These are phyloP conservation scores for Tragopan temminckii DNA, from an alignment of 2,797 vertebrate species.

Conservation along the genomic window DNA sequence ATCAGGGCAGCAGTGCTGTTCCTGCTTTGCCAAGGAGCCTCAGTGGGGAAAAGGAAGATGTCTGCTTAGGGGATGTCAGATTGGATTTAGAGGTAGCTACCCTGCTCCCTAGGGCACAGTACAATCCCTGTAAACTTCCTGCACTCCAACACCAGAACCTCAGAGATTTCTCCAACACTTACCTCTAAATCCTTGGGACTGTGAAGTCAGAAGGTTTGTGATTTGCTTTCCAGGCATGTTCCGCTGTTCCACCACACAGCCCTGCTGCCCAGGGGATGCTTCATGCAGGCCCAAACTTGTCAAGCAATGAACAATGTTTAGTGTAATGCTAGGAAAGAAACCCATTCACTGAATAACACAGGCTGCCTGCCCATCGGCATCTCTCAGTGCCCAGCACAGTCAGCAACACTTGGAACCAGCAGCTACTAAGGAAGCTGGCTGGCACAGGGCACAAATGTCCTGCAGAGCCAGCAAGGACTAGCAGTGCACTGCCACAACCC, in stretches of 20 bases:
- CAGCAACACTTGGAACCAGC: not conserved
- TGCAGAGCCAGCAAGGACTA: not conserved
- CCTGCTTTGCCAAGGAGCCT: not conserved
- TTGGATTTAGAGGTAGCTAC: not conserved
- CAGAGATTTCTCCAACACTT: not conserved
- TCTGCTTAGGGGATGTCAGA: not conserved
- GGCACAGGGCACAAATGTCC: not conserved
- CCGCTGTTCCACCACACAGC: not conserved
- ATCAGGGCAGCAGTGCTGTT: not conserved
- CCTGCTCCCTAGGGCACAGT: not conserved
- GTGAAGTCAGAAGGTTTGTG: not conserved
- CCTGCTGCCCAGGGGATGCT: not conserved
- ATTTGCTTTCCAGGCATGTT: not conserved
- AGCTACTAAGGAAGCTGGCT: not conserved
- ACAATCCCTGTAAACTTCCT: not conserved
- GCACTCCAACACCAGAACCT: not conserved
- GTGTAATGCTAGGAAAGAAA: not conserved
- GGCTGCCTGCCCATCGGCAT: not conserved
- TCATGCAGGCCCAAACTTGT: not conserved
- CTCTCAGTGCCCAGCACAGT: not conserved
- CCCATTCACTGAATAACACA: rapidly evolving
- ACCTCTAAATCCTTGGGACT: not conserved
- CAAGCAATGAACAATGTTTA: not conserved
- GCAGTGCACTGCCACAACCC: not conserved
- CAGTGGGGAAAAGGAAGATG: rapidly evolving